Conservation (phyloP, 2,888 invertebrate species). For the Volucella inflata region DNA sequence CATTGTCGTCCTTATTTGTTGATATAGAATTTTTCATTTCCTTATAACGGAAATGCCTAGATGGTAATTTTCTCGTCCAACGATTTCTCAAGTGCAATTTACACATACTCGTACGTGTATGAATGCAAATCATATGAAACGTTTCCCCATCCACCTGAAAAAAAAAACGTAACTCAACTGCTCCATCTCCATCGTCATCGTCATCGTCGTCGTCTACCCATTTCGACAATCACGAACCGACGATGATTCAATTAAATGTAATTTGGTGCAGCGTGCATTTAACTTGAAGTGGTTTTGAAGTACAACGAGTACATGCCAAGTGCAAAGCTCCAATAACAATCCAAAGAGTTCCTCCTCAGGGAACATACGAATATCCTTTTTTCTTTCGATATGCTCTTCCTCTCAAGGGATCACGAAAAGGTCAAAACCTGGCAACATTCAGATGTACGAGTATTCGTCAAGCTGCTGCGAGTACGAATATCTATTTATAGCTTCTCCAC, state of each 20-base stretch:
- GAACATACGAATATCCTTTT: neutral
- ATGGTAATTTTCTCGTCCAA: slow-evolving; percentile 20
- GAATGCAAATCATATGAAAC: slow-evolving; percentile 15
- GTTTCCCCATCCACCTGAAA: neutral
- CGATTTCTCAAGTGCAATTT: slow-evolving; percentile 19
- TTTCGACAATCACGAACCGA: slow-evolving; percentile 43
- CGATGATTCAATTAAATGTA: slow-evolving; percentile 68
- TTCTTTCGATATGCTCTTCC: neutral
- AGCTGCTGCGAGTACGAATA: neutral
- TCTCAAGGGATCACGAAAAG: neutral
- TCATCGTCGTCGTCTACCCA: no score
- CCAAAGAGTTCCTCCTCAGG: slow-evolving; percentile 14
- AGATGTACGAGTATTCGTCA: slow-evolving; percentile 25
- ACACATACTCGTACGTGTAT: neutral
- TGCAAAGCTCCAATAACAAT: slow-evolving; percentile 37
- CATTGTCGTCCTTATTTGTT: neutral
- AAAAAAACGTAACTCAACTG: slow-evolving; percentile 45
- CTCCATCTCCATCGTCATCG: neutral
- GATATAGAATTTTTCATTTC: neutral
- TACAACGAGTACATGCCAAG: slow-evolving; percentile 40
- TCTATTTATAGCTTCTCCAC: slow-evolving; percentile 36
- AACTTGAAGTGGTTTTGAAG: slow-evolving; percentile 48
- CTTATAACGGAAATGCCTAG: neutral
- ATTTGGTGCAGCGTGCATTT: slow-evolving; percentile 63
- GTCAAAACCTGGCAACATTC: slow-evolving; percentile 16